Evolutionary conservation across 2,888 invertebrate genomes (phyloP).

Genomic region (Epicampocera succincta): DNA sequence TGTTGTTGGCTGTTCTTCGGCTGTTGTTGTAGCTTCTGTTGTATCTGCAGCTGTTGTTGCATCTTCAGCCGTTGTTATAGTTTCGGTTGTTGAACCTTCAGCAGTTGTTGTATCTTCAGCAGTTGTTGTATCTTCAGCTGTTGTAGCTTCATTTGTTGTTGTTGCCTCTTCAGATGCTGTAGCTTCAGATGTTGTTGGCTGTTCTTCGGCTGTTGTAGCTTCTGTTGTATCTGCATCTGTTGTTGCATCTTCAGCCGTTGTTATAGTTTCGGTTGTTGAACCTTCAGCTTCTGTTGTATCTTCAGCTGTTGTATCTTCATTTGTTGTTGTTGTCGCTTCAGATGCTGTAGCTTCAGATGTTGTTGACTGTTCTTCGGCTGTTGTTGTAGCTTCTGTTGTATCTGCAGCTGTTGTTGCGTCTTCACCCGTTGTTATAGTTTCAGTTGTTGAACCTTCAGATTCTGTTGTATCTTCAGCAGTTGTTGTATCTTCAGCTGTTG

Average conservation of each 20-base stretch:
- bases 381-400: constrained; percentile 7
- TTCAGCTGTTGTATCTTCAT: background rate
- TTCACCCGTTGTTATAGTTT: background rate
- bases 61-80: no score
- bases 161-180: background rate
- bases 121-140: background rate
- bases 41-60: no score
- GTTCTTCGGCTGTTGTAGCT: background rate
- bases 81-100: no score
- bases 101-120: no score
- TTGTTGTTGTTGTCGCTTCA: background rate
- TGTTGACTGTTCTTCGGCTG: constrained; percentile 12
- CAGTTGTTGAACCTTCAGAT: background rate
- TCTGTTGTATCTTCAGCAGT: background rate
- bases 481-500: background rate
- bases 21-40: background rate
- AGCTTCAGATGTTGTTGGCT: constrained; percentile 6
- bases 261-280: no score
- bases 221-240: background rate
- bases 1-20: background rate
- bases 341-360: background rate
- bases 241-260: background rate
- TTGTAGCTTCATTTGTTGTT: background rate
- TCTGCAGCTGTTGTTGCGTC: background rate
- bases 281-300: no score